Percentiles rank a stretch among this genome's conserved stretches.
Evolutionary conservation across 2,888 invertebrate species (phyloP).

Genomic region (Hydriomena furcata): DNA sequence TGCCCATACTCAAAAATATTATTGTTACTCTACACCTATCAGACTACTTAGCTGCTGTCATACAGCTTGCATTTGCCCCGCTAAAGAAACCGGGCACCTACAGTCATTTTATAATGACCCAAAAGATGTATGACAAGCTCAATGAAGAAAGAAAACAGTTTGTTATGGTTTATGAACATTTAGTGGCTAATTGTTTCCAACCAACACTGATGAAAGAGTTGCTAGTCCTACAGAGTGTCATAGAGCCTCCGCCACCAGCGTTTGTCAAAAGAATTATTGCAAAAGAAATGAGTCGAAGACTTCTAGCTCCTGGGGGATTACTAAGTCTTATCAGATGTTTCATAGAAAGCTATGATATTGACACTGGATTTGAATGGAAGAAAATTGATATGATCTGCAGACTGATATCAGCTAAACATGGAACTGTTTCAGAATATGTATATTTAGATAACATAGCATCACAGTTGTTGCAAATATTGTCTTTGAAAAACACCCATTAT

Average conservation of each 20-base stretch:
- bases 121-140: constrained; percentile 79
- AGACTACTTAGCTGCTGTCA: constrained; percentile 86
- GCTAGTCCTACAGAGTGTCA: constrained; percentile 84
- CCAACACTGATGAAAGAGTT: constrained; percentile 86
- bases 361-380: constrained; percentile 86
- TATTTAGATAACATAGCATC: constrained; percentile 81
- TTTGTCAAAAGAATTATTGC: constrained; percentile 86
- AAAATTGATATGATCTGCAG: constrained; percentile 86
- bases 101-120: constrained; percentile 78
- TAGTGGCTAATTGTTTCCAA: constrained; percentile 83
- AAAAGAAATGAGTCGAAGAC: constrained; percentile 82
- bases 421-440: constrained; percentile 62
- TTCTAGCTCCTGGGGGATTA: constrained; percentile 86
- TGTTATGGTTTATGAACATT: constrained; percentile 68
- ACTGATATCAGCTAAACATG: constrained; percentile 84
- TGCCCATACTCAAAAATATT: constrained; percentile 80
- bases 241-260: constrained; percentile 75
- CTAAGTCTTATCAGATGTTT: constrained; percentile 86
- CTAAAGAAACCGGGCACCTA: constrained; percentile 83
- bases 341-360: constrained; percentile 80
- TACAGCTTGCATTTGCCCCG: constrained; percentile 88
- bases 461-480: constrained; percentile 78
- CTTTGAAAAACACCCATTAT: constrained; percentile 67
- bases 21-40: constrained; percentile 82
- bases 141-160: constrained; percentile 78